phyloP scores from a whole-genome alignment of 2,797 vertebrate species.

The Megalops cyprinoides region DNA sequence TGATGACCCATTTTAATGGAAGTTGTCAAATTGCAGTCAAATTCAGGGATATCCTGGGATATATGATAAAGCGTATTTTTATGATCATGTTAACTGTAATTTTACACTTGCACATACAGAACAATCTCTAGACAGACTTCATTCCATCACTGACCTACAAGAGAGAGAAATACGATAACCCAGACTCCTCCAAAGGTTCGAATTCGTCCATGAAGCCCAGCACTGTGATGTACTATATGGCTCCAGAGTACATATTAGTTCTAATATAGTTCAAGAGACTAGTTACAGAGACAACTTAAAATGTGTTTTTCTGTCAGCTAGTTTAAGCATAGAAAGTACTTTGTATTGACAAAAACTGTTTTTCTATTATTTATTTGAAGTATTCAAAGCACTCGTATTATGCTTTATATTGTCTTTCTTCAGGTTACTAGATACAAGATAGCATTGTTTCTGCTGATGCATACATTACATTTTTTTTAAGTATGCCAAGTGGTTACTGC shows the following conservation, averaged over 20 bases:
- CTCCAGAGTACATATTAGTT: too few species aligned
- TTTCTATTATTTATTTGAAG: not conserved
- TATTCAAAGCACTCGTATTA: not conserved
- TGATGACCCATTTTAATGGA: not conserved
- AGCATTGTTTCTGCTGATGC: not conserved
- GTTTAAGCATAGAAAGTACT: not conserved
- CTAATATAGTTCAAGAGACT: not conserved
- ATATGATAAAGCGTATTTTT: not conserved
- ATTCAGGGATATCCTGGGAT: not conserved
- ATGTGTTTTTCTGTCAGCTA: not conserved
- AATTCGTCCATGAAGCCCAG: not conserved
- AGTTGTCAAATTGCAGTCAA: not conserved
- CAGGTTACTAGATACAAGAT: not conserved
- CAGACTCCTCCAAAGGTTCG: not conserved
- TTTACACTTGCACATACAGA: too few species aligned
- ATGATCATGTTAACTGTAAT: too few species aligned
- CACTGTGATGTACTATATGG: too few species aligned
- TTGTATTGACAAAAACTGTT: too few species aligned
- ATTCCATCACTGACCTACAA: not conserved
- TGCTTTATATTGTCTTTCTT: too few species aligned
- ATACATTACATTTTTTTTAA: too few species aligned
- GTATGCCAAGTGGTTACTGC: too few species aligned
- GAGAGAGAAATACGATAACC: not conserved
- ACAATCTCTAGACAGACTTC: too few species aligned
- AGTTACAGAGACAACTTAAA: not conserved